Percentiles rank a stretch among this genome's conserved stretches.
Conservation (phyloP, 2,888 invertebrate genomes). For the Mythimna albipuncta region DNA sequence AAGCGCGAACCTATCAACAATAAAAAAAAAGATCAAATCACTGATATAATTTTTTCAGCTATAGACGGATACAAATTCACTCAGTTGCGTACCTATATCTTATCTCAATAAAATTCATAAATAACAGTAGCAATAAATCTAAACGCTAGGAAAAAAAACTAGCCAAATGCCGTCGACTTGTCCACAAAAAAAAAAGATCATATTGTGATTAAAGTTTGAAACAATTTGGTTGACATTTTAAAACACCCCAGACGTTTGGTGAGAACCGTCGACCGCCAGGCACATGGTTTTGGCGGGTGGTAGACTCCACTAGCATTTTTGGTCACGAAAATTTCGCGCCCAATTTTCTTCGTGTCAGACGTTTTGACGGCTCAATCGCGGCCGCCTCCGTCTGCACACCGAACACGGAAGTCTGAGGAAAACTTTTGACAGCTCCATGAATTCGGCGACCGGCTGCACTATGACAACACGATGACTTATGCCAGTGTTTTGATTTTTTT, state of each 20-base stretch:
- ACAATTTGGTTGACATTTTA: slow-evolving; percentile 71
- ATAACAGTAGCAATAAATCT: background rate
- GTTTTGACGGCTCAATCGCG: slow-evolving; percentile 86
- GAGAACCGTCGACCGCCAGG: slow-evolving; percentile 80
- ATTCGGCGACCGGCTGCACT: slow-evolving; percentile 56
- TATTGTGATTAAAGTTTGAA: slow-evolving; percentile 48
- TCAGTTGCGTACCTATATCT: background rate
- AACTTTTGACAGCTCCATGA: slow-evolving; percentile 69
- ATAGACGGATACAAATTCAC: background rate
- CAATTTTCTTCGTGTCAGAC: slow-evolving; percentile 85
- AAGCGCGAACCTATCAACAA: no score
- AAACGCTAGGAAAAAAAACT: background rate
- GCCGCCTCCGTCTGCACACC: slow-evolving; percentile 64
- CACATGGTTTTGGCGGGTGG: slow-evolving; percentile 85
- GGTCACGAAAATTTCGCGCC: slow-evolving; percentile 86
- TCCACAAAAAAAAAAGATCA: background rate
- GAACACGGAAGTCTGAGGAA: slow-evolving; percentile 70
- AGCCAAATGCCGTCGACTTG: background rate
- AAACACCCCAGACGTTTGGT: slow-evolving; percentile 73
- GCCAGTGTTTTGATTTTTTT: slow-evolving; percentile 52
- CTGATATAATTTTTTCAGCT: background rate
- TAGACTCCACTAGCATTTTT: slow-evolving; percentile 74
- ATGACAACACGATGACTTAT: slow-evolving; percentile 65
- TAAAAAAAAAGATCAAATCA: no score
- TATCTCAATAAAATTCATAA: background rate